Evolutionary conservation across 2,113 vertebrate species (phyloP).

Genomic region (Melanotaenia duboulayi): DNA sequence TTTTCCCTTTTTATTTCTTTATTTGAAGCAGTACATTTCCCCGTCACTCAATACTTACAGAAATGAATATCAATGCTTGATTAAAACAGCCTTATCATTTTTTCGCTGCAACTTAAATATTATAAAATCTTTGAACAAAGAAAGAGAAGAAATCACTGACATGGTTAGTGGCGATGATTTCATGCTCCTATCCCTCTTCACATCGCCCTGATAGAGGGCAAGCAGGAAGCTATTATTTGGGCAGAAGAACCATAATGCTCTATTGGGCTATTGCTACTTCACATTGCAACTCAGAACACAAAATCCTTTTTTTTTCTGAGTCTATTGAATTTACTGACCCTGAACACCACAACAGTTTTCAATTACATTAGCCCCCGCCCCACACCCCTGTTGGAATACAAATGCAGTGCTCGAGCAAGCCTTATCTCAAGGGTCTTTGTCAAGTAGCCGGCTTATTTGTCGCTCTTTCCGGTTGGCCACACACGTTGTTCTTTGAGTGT

Average conservation of each 20-base stretch:
- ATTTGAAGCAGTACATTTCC: neutral
- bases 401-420: slow-evolving; percentile 52
- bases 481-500: slow-evolving; percentile 49
- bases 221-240: slow-evolving; percentile 40
- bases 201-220: slow-evolving; percentile 31
- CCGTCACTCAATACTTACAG: neutral
- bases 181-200: slow-evolving; percentile 26
- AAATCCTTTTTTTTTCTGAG: slow-evolving; percentile 24
- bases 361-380: slow-evolving; percentile 70
- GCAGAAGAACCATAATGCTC: slow-evolving; percentile 34
- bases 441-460: slow-evolving; percentile 65
- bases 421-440: slow-evolving; percentile 63
- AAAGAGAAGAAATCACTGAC: slow-evolving; percentile 36
- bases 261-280: slow-evolving; percentile 41
- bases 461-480: slow-evolving; percentile 56
- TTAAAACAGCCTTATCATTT: neutral
- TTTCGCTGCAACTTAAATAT: slow-evolving; percentile 1
- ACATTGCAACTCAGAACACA: slow-evolving; percentile 58
- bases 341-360: slow-evolving; percentile 66
- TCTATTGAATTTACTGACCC: slow-evolving; percentile 71
- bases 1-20: neutral
- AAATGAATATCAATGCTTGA: neutral
- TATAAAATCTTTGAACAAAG: neutral
- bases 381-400: slow-evolving; percentile 62
- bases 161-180: slow-evolving; percentile 43